Base-by-base conservation (phyloP, 2,888 invertebrate species). In the Ophion slaviceki region DNA sequence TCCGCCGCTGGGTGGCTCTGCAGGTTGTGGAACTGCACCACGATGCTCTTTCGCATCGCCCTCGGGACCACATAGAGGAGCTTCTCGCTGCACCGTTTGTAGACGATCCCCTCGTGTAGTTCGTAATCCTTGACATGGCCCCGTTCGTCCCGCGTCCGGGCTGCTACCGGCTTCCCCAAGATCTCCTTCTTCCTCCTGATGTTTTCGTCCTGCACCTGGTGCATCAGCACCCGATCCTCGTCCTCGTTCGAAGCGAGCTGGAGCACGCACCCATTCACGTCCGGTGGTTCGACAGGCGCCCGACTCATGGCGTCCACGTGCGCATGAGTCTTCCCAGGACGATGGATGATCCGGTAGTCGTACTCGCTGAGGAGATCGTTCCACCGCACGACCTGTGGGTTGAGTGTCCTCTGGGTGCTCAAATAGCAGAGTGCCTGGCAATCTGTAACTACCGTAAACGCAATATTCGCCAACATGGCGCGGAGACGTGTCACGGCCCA, bases 381-480 rank as follows among this genome's bases (percentile, higher is more conserved):
- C 88, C 87, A 89, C 8, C 88, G 74, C 2, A 80, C 83, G 5
- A 89, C 84, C 32, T 90, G 89, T 0, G 88, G 81, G 53, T 88
- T 90, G 64, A 77, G 67, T 0, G 89, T 88, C 40, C 88, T 89
- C 70, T 87, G 79, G 0, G 87, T 66, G 28, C 88, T 89, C 8
- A 90, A 47, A 28, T 89, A 88, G 6, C 90, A 76, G 6, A 91
- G 61, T 5, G 90, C 89, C 24, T 89, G 88, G 67, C 87, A 88
- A 68, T 89, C 89, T 1, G 89, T 89, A 0, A 88, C 75, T 1
- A 90, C 80, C 0, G 76, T 86, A 64, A 90, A 90, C 8, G 45
- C 36, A 2, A 88, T 85, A 4, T 83, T 84, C 7, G 87, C 64
- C 11, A 89, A 32, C 17, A 85, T 79, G 8, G 75, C 59, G 59